phyloP scores from a whole-genome alignment of 2,797 vertebrate genomes.

The Oophaga sylvatica region DNA sequence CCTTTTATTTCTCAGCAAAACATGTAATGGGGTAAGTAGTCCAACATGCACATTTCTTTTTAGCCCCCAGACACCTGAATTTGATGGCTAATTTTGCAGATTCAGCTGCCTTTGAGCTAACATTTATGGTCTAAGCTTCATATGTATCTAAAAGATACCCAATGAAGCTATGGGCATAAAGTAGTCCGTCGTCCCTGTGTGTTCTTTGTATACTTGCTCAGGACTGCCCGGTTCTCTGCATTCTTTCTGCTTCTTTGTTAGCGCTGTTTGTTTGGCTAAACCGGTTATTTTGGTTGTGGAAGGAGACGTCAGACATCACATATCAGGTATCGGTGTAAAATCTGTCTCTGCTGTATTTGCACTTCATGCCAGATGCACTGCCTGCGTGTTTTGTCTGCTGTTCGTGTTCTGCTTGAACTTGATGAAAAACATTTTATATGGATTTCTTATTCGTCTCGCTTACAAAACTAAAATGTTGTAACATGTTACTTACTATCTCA shows the following conservation, averaged over 20 bases:
- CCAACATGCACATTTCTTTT: too few species aligned
- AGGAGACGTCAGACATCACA: slow-evolving; percentile 9
- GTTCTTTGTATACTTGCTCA: neutral
- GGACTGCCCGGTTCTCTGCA: slow-evolving; percentile 4
- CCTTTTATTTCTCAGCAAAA: too few species aligned
- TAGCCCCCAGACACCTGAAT: too few species aligned
- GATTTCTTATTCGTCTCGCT: neutral
- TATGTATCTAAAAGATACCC: too few species aligned
- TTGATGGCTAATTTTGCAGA: too few species aligned
- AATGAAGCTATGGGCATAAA: too few species aligned
- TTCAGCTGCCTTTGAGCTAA: too few species aligned
- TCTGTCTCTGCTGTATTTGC: slow-evolving; percentile 27
- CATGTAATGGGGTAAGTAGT: too few species aligned
- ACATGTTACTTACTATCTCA: too few species aligned
- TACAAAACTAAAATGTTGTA: too few species aligned
- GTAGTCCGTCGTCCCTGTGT: neutral
- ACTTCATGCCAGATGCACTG: neutral
- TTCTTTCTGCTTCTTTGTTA: slow-evolving; percentile 38
- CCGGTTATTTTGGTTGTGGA: slow-evolving; percentile 58
- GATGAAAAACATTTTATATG: neutral
- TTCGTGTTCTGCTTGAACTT: neutral
- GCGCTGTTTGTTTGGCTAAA: slow-evolving; percentile 50
- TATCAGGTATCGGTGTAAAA: slow-evolving; percentile 48
- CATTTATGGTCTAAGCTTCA: too few species aligned
- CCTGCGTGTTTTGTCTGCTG: neutral